Percentiles rank a stretch among this genome's conserved stretches.
Evolutionary conservation across 2,113 vertebrate species (phyloP).

Genomic region (Rhombomys opimus): DNA sequence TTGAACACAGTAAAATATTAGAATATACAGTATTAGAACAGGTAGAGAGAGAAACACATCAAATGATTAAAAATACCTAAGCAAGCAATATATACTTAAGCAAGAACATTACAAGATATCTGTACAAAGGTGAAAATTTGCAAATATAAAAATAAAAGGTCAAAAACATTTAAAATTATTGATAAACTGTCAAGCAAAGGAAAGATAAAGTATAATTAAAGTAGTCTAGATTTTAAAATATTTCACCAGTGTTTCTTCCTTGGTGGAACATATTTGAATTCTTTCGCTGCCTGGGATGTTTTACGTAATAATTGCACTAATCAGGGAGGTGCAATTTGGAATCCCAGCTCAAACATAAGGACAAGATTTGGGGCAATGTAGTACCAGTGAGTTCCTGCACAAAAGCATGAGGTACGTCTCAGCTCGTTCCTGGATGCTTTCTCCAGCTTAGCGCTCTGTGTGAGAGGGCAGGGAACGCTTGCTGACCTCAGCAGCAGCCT

Average conservation of each 20-base stretch:
- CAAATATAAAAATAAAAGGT: not conserved
- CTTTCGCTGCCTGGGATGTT: not conserved
- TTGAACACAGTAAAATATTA: not conserved
- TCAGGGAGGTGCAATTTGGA: not conserved
- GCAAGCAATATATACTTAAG: not conserved
- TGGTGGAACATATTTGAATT: not conserved
- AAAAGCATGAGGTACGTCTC: too few species aligned
- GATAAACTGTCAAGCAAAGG: not conserved
- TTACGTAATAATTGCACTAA: not conserved
- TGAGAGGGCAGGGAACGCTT: too few species aligned
- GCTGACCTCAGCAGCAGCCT: too few species aligned
- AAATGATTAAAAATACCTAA: not conserved
- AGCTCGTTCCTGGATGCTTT: too few species aligned
- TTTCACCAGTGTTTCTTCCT: not conserved
- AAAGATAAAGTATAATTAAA: not conserved
- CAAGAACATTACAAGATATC: not conserved
- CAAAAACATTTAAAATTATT: not conserved
- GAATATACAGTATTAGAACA: not conserved
- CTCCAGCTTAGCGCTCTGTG: too few species aligned
- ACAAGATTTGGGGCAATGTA: too few species aligned
- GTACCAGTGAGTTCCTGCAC: too few species aligned
- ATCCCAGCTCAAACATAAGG: too few species aligned
- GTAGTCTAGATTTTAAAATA: not conserved
- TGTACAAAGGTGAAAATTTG: not conserved
- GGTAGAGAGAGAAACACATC: not conserved